Evolutionary conservation across 1,140 invertebrate species (phyloP).

Genomic region (Mercenaria mercenaria): DNA sequence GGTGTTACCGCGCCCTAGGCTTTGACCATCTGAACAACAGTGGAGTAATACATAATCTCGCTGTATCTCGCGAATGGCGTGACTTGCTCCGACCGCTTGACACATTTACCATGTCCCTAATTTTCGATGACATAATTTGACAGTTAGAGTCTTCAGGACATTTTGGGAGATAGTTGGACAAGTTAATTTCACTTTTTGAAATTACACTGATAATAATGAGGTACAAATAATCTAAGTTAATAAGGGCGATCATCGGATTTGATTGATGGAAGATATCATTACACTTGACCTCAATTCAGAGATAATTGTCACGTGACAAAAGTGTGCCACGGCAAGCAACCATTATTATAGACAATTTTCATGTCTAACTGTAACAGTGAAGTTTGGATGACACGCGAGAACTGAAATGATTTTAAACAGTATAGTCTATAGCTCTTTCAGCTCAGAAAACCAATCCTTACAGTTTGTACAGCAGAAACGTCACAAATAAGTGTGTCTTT

Average conservation of each 20-base stretch:
- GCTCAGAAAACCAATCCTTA: too few relatives aligned
- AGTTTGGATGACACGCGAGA: too few relatives aligned
- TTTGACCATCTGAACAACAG: background rate
- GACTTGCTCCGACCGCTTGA: constrained; percentile 6
- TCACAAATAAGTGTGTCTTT: too few relatives aligned
- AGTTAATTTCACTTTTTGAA: constrained; percentile 38
- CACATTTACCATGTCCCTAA: constrained; percentile 47
- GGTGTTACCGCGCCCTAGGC: constrained; percentile 29
- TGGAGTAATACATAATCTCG: constrained; percentile 17
- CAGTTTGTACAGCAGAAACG: too few relatives aligned
- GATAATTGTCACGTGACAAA: constrained; percentile 53
- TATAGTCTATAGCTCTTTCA: too few relatives aligned
- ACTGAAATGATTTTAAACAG: too few relatives aligned
- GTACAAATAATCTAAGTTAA: constrained; percentile 12
- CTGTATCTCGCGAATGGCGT: constrained; percentile 18
- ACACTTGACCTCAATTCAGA: constrained; percentile 44
- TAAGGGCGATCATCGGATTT: background rate
- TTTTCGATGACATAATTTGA: constrained; percentile 53
- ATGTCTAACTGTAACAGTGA: constrained; percentile 12
- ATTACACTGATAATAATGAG: background rate
- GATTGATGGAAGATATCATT: constrained; percentile 46
- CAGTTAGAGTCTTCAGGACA: constrained; percentile 19
- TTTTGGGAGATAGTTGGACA: constrained; percentile 17
- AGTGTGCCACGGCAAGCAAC: background rate
- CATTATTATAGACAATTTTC: constrained; percentile 33